Percentiles rank a stretch among this genome's conserved stretches.
These are phyloP conservation scores for Leptestheria dahalacensis DNA, from an alignment of 1,140 invertebrate genomes.

Conservation along the genomic window DNA sequence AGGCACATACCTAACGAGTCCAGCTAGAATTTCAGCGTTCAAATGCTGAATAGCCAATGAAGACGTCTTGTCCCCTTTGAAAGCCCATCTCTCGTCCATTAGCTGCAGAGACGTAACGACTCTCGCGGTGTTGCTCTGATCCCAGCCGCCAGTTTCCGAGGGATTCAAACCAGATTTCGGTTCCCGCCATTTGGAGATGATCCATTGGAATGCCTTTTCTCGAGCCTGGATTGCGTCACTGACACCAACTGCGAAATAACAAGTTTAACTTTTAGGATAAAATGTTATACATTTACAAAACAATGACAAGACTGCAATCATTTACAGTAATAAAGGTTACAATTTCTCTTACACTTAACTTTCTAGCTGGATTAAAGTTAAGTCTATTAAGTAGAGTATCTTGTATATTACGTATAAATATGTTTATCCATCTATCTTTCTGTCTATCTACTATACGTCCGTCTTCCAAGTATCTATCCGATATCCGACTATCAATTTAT, in stretches of 20 bases:
- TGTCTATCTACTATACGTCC: too few relatives aligned
- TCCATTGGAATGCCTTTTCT: slow-evolving; percentile 10
- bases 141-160: neutral
- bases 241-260: slow-evolving; percentile 1
- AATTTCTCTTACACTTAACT: too few relatives aligned
- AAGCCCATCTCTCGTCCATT: slow-evolving; percentile 11
- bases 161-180: neutral
- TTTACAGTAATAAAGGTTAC: too few relatives aligned
- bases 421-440: neutral
- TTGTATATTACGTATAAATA: neutral
- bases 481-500: too few relatives aligned
- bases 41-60: slow-evolving; percentile 1
- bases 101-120: slow-evolving; percentile 15
- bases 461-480: too few relatives aligned
- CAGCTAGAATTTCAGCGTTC: slow-evolving; percentile 11
- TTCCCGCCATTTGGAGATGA: slow-evolving; percentile 3
- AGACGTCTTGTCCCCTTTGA: slow-evolving; percentile 7
- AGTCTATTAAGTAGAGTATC: neutral
- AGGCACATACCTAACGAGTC: slow-evolving; percentile 7
- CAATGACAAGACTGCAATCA: too few relatives aligned
- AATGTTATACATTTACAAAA: too few relatives aligned
- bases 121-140: slow-evolving; percentile 1
- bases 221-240: slow-evolving; percentile 4
- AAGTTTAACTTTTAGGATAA: too few relatives aligned
- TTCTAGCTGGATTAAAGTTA: too few relatives aligned